phyloP scores from a whole-genome alignment of 2,888 invertebrate genomes.

The Lymantria monacha region DNA sequence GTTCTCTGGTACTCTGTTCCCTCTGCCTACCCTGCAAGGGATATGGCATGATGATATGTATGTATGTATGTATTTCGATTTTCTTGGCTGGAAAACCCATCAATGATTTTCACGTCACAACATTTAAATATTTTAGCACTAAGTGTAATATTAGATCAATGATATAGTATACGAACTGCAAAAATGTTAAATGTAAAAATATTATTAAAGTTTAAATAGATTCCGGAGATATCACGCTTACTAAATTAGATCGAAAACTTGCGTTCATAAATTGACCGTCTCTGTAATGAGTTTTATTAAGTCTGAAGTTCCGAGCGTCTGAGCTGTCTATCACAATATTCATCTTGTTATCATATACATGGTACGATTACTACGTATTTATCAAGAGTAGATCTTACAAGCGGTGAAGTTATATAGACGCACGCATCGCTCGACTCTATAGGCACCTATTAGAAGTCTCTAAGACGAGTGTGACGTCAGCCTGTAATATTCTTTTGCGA shows the following conservation, averaged over 20 bases:
- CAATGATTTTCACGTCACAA: no score
- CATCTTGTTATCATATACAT: constrained; percentile 37
- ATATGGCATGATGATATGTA: no score
- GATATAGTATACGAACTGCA: no score
- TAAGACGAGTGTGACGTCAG: constrained; percentile 24
- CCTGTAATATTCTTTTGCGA: constrained; percentile 11
- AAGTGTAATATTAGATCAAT: no score
- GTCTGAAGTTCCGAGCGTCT: constrained; percentile 39
- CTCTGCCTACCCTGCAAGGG: no score
- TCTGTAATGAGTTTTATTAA: constrained; percentile 18
- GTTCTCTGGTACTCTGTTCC: no score
- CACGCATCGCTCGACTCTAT: constrained; percentile 19
- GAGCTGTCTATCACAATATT: constrained; percentile 66
- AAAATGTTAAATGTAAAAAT: no score
- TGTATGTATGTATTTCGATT: no score
- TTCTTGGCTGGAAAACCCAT: no score
- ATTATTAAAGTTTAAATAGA: no score
- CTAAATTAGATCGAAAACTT: not conserved
- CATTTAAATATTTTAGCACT: no score
- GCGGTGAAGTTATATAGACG: constrained; percentile 21
- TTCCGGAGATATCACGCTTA: not conserved
- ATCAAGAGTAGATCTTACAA: constrained; percentile 37
- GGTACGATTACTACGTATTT: constrained; percentile 35
- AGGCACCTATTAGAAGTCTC: constrained; percentile 18
- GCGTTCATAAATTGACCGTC: constrained; percentile 6